These are phyloP conservation scores for Elachura formosa DNA, from an alignment of 2,113 vertebrate species.

Conservation along the genomic window DNA sequence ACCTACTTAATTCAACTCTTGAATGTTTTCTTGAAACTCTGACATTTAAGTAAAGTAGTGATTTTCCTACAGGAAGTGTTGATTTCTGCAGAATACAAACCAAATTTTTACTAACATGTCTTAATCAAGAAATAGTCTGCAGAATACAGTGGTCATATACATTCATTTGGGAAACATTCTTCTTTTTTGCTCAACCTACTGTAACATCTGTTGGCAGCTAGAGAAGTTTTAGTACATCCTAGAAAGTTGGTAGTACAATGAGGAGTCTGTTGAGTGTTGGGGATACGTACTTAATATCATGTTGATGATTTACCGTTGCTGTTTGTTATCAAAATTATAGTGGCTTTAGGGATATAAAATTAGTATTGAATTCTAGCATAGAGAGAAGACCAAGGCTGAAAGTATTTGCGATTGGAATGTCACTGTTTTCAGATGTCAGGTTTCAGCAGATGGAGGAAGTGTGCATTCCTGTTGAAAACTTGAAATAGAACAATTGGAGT, in stretches of 20 bases:
- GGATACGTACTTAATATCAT: not conserved
- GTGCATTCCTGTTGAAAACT: not conserved
- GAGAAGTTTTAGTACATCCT: not conserved
- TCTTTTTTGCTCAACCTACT: not conserved
- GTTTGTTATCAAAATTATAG: not conserved
- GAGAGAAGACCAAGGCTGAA: not conserved
- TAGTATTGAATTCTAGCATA: not conserved
- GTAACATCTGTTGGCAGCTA: not conserved
- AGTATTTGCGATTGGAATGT: not conserved
- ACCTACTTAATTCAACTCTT: not conserved
- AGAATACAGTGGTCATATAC: not conserved
- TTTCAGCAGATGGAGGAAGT: not conserved
- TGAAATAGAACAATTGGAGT: not conserved
- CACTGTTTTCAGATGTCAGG: not conserved
- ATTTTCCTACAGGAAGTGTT: not conserved
- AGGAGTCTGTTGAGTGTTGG: not conserved
- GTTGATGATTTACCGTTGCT: not conserved
- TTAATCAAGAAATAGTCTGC: not conserved
- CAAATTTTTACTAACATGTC: not conserved
- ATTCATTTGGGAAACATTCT: not conserved
- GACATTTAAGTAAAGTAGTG: not conserved
- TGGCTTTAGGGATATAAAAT: not conserved
- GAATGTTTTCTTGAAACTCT: not conserved
- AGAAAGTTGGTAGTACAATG: not conserved
- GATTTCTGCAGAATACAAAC: not conserved